Percentiles rank a stretch among this genome's conserved stretches.
phyloP scores from a whole-genome alignment of 2,797 vertebrate genomes.

The Carapus acus region DNA sequence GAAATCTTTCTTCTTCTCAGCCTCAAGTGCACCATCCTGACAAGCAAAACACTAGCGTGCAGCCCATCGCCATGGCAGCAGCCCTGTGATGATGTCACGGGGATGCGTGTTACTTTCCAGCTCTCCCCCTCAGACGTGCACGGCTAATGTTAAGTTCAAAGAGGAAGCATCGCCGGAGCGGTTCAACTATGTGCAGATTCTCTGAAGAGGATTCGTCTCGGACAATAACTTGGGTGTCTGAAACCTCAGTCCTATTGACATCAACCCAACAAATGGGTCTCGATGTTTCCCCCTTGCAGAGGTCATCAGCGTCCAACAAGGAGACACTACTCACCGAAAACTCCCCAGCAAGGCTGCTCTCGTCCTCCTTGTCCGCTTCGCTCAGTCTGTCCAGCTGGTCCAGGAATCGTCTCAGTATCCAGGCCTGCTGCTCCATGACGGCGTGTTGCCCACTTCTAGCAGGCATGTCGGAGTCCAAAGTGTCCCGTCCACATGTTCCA shows the following conservation, averaged over 20 bases:
- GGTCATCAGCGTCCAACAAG: too few species aligned
- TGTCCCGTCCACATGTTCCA: slow-evolving; percentile 36
- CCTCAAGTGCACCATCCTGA: slow-evolving; percentile 34
- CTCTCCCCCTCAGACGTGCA: slow-evolving; percentile 34
- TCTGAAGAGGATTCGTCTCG: too few species aligned
- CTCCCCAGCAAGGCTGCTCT: slow-evolving; percentile 66
- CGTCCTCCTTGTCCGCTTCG: slow-evolving; percentile 56
- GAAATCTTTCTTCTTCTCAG: slow-evolving; percentile 42
- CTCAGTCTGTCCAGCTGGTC: slow-evolving; percentile 71
- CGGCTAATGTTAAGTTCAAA: slow-evolving; percentile 33
- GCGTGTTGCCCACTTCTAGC: slow-evolving; percentile 40
- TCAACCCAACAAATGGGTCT: too few species aligned
- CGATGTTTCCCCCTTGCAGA: too few species aligned
- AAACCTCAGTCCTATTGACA: too few species aligned
- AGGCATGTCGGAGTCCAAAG: slow-evolving; percentile 57
- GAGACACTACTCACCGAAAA: slow-evolving; percentile 70
- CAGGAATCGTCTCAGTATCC: slow-evolving; percentile 77
- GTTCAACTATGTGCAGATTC: not conserved
- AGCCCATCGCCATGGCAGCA: slow-evolving; percentile 40
- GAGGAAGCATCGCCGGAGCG: slow-evolving; percentile 53
- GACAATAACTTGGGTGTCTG: too few species aligned
- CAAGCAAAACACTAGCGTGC: slow-evolving; percentile 36
- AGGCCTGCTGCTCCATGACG: slow-evolving; percentile 79
- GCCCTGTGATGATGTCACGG: slow-evolving; percentile 39
- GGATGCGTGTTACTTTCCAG: slow-evolving; percentile 8